These are phyloP conservation scores for Diadromus collaris DNA, from an alignment of 2,888 invertebrate genomes.

Conservation along the genomic window DNA sequence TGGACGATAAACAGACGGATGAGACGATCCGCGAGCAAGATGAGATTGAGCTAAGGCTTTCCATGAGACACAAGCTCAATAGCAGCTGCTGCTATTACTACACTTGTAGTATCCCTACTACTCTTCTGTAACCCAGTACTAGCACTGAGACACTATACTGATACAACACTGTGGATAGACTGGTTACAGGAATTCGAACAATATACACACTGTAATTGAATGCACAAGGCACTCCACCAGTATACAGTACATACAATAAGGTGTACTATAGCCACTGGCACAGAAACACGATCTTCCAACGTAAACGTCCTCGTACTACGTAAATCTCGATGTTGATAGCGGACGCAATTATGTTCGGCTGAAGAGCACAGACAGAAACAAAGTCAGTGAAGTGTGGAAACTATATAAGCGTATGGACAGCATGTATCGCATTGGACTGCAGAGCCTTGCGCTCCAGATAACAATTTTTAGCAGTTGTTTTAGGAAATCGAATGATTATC, in stretches of 20 bases:
- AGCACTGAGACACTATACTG: conserved; percentile 6
- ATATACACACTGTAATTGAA: conserved; percentile 74
- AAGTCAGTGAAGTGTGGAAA: conserved; percentile 5
- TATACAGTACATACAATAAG: conserved; percentile 10
- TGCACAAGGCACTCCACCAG: conserved; percentile 64
- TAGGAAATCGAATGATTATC: not conserved
- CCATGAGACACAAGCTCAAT: conserved; percentile 69
- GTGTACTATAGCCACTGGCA: conserved; percentile 3
- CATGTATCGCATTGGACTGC: not conserved
- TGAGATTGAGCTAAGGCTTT: conserved; percentile 57
- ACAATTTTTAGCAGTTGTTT: not conserved
- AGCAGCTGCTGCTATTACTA: conserved; percentile 57
- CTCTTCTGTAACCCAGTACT: conserved; percentile 14
- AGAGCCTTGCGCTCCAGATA: not conserved
- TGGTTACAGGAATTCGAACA: conserved; percentile 63
- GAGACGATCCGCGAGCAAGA: conserved; percentile 56
- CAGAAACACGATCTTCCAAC: conserved; percentile 63
- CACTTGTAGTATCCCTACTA: conserved; percentile 25
- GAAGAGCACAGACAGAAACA: conserved; percentile 20
- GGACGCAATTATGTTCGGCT: conserved; percentile 21
- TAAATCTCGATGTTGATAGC: conserved; percentile 62
- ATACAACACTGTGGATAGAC: conserved; percentile 28
- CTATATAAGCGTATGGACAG: not conserved
- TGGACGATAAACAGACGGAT: conserved; percentile 76
- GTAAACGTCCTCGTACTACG: conserved; percentile 58